Evolutionary conservation across 2,797 vertebrate genomes (phyloP), one percentile per base, ranked within the genome.

Genomic region (Etheostoma perlongum): DNA sequence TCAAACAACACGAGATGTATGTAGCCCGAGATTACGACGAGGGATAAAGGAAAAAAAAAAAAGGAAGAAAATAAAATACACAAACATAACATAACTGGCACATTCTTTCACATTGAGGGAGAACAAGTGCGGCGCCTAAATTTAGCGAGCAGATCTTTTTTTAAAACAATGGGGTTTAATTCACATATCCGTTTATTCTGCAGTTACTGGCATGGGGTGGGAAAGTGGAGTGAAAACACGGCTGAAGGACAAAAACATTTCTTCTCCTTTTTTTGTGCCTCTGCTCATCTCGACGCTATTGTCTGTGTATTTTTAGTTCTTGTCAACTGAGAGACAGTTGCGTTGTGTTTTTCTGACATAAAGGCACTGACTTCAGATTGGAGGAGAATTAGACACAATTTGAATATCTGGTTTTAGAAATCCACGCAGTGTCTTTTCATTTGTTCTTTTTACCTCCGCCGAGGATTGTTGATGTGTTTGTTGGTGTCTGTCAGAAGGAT

Each of bases 301-400:
- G 94, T 94, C 85, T 87, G 88, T 72, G 88, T 95, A 96, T 96
- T 95, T 95, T 95, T 95, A 95, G 95, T 91, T 89, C 85, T 90
- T 57, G 84, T 90, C 90, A 89, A 90, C 92, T 88, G 88, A 92
- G 91, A 93, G 91, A 95, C 92, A 94, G 93, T 94, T 91, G 91
- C 90, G 90, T 90, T 93, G 91, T 93, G 88, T 90, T 93, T 94
- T 94, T 90, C 87, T 87, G 88, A 91, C 86, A 81, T 76, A 86
- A 91, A 85, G 90, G 89, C 83, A 77, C 70, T 88, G 91, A 91
- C 91, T 91, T 89, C 76, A 84, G 78, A 86, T 88, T 78, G 64
- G 76, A 65, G 52, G 73, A 3, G 74, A 83, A 88, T 86, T 79
- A 78, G 42, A 87, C 61, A 49, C 78, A 77, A 66, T 69, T 44